Percentiles rank a stretch among this genome's conserved stretches.
These are phyloP conservation scores for Anhinga anhinga DNA, from an alignment of 2,113 vertebrate genomes.

Conservation along the genomic window DNA sequence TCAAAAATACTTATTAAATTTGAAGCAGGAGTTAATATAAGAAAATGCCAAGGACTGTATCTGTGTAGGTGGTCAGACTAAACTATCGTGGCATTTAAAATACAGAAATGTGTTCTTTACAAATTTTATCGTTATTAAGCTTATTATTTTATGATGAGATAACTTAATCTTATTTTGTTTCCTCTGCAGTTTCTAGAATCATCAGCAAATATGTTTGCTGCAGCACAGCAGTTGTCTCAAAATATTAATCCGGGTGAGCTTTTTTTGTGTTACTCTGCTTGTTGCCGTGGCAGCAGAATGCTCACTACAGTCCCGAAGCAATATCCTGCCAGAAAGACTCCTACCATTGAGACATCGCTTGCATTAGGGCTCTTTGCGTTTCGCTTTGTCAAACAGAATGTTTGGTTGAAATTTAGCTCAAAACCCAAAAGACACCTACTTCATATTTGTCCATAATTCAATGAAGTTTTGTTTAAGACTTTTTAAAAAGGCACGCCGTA, in stretches of 20 bases:
- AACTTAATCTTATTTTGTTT: neutral
- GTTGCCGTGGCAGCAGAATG: neutral
- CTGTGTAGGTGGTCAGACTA: neutral
- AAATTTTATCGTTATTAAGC: neutral
- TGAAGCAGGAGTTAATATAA: neutral
- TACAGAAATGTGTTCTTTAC: neutral
- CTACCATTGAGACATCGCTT: neutral
- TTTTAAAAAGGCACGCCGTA: neutral
- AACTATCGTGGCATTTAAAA: neutral
- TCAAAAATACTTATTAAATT: neutral
- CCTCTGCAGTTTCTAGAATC: conserved; percentile 89
- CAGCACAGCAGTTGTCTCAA: conserved; percentile 83
- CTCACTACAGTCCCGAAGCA: fast-evolving
- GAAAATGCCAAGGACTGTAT: neutral
- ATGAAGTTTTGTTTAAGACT: neutral
- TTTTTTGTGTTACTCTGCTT: neutral
- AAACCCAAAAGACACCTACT: neutral
- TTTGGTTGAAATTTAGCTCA: neutral
- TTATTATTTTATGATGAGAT: neutral
- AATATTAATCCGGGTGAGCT: conserved; percentile 81
- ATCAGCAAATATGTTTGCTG: conserved; percentile 87
- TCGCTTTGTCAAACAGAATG: neutral
- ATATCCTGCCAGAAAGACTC: neutral
- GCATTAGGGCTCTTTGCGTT: neutral
- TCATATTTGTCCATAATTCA: neutral